Evolutionary conservation across 1,140 invertebrate species (phyloP).

Genomic region (Leguminivora glycinivorella): DNA sequence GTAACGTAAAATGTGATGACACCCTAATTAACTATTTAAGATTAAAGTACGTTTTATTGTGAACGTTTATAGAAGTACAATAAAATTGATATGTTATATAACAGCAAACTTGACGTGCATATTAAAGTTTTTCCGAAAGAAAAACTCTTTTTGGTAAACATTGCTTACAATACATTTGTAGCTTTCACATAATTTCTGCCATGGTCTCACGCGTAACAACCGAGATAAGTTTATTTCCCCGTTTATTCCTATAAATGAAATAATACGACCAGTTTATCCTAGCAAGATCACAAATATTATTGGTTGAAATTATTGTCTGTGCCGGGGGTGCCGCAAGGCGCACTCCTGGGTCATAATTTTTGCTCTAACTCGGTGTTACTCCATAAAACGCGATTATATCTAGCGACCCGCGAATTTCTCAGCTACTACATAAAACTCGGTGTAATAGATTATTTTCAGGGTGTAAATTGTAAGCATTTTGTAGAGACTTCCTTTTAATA

Average conservation of each 20-base stretch:
- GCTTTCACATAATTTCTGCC: not conserved
- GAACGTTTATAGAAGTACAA: too few relatives aligned
- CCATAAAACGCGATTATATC: constrained; percentile 77
- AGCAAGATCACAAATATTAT: constrained; percentile 70
- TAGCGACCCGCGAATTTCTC: constrained; percentile 67
- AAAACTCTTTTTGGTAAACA: not conserved
- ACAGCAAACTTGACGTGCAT: not conserved
- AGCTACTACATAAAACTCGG: constrained; percentile 61
- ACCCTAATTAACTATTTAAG: constrained; percentile 30
- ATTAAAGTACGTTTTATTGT: too few relatives aligned
- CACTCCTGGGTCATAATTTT: constrained; percentile 70
- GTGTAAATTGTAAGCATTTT: constrained; percentile 51
- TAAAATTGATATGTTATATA: too few relatives aligned
- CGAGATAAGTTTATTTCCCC: constrained; percentile 20
- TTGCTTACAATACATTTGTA: not conserved
- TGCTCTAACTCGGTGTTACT: constrained; percentile 73
- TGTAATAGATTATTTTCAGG: constrained; percentile 67
- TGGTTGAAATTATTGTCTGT: constrained; percentile 61
- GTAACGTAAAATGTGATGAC: constrained; percentile 20
- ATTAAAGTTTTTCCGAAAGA: constrained; percentile 34
- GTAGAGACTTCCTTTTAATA: constrained; percentile 33
- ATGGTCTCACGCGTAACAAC: constrained; percentile 1
- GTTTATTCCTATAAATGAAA: constrained; percentile 49
- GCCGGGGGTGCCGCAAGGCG: constrained; percentile 67
- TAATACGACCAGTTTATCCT: constrained; percentile 57